Conservation (phyloP, 2,113 vertebrate species). For the Dendropsophus ebraccatus region DNA sequence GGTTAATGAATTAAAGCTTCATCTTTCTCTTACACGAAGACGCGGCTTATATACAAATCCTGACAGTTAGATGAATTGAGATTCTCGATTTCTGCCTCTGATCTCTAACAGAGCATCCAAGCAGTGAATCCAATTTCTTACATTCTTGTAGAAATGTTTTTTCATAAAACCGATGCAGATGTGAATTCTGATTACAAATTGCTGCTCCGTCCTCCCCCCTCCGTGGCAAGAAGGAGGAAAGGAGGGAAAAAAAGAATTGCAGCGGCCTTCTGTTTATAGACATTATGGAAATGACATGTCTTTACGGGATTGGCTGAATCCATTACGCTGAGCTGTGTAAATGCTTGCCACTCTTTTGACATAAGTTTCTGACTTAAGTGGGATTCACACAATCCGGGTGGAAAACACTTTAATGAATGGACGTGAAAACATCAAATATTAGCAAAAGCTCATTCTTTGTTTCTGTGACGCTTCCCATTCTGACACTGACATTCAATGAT, state of each 20-base stretch:
- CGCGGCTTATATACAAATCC: slow-evolving; percentile 34
- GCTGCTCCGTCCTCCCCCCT: slow-evolving; percentile 4
- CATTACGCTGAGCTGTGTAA: not conserved
- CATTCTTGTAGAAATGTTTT: slow-evolving; percentile 50
- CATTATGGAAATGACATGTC: slow-evolving; percentile 47
- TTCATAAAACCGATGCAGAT: slow-evolving; percentile 51
- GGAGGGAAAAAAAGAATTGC: not conserved
- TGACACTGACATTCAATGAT: too few relatives aligned
- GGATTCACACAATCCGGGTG: not conserved
- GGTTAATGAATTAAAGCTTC: slow-evolving; percentile 42
- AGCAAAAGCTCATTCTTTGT: not conserved
- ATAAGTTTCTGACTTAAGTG: not conserved
- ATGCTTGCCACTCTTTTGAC: not conserved
- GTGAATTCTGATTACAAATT: slow-evolving; percentile 53
- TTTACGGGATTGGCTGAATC: slow-evolving; percentile 22
- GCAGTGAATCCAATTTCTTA: slow-evolving; percentile 57
- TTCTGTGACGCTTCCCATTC: not conserved
- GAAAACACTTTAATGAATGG: slow-evolving; percentile 14
- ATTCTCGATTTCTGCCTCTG: slow-evolving; percentile 49
- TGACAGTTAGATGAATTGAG: slow-evolving; percentile 57
- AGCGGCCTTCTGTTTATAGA: slow-evolving; percentile 43
- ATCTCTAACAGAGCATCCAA: slow-evolving; percentile 52
- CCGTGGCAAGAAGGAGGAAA: not conserved
- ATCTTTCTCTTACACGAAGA: slow-evolving; percentile 16
- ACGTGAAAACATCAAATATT: not conserved